Evolutionary conservation across 2,888 invertebrate genomes (phyloP), one percentile per base, ranked within the genome.

Genomic region (Cantharis rufa): DNA sequence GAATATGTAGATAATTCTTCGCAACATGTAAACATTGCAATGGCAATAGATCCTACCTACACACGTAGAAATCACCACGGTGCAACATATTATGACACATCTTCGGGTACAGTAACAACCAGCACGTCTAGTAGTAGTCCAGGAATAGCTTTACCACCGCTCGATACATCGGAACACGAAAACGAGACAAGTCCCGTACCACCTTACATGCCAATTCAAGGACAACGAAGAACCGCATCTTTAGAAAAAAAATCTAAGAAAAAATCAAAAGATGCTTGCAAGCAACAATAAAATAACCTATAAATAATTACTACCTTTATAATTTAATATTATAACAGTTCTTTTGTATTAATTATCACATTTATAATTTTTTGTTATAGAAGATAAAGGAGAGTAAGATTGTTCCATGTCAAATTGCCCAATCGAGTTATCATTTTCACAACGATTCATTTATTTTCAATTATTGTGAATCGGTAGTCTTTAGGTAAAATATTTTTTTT

Each of bases 161-260:
- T 85, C 9, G 85, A 86, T 78, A 79, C 82, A 21, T 79, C 79
- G 2, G 80, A 84, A 28, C 77, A 77, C n/a, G 83, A 85, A 32
- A 88, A 88, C 84, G 92, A 92, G 82, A 89, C 90, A 66, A 89
- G 89, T 80, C 90, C 90, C 64, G 91, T 90, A 63, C 93, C 93
- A 9, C 93, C 94, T 74, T 94, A 94, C 84, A 94, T 94, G 94
- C 94, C 94, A 69, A 93, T 94, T 83, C 94, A 93, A 86, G 94
- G 94, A 69, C 94, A 94, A 83, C 89, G 94, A 78, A 89, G 94
- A 82, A 90, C 90, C 1, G 89, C 92, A n/a, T 91, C 92, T 78
- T 89, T 90, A 77, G 92, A 92, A 69, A 82, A 81, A 75, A 82
- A 82, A 32, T 72, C 80, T 13, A 88, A 87, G 79, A 85, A 84